Evolutionary conservation across 1,140 invertebrate genomes (phyloP).

Genomic region (Pemphigus obesinymphae): DNA sequence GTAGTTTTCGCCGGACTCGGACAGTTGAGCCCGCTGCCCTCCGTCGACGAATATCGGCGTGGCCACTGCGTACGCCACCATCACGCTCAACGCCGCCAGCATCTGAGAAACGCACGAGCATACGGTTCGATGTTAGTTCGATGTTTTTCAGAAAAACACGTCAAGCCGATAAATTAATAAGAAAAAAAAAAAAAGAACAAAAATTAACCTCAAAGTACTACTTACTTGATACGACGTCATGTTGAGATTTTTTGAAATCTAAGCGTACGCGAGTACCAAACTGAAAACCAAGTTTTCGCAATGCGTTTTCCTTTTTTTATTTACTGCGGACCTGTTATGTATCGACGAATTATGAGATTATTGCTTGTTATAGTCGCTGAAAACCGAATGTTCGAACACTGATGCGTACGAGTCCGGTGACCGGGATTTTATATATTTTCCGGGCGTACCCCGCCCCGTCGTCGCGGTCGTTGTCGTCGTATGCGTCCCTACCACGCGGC

Average conservation of each 20-base stretch:
- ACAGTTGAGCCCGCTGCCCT: not conserved
- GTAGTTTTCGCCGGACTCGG: conserved; percentile 8
- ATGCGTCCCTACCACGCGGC: no score
- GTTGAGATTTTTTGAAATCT: no score
- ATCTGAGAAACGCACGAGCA: not conserved
- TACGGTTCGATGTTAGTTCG: not conserved
- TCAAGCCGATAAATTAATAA: no score
- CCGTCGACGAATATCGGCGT: conserved; percentile 28
- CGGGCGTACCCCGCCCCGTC: not conserved
- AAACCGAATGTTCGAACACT: not conserved
- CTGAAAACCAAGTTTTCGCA: no score
- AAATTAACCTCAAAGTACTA: no score
- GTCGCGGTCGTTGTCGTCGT: not conserved
- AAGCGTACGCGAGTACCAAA: no score
- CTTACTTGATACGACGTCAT: conserved; percentile 29
- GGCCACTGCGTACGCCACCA: not conserved
- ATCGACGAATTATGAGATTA: no score
- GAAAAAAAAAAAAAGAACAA: no score
- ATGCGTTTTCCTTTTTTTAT: no score
- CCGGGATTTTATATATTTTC: conserved; percentile 12
- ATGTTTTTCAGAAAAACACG: no score
- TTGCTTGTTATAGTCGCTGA: not conserved
- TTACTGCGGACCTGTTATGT: no score
- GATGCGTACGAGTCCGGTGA: not conserved
- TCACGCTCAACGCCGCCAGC: not conserved